Conservation (phyloP, 2,113 vertebrate species). For the Chaetodon trifascialis region DNA sequence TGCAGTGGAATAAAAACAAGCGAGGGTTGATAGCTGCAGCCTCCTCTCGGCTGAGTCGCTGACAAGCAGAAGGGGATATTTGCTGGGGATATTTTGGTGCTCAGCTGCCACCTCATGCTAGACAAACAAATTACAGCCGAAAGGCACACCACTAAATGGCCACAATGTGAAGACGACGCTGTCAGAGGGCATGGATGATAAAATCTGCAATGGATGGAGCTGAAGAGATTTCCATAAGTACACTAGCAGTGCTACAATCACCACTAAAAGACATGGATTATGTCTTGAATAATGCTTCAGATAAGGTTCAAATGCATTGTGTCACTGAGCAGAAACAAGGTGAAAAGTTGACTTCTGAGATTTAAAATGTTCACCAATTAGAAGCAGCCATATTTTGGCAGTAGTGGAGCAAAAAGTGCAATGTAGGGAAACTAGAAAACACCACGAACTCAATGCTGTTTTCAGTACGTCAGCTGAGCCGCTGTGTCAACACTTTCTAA, state of each 20-base stretch:
- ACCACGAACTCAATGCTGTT: not conserved
- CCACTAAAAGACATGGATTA: not conserved
- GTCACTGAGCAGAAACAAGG: not conserved
- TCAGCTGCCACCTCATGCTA: constrained; percentile 65
- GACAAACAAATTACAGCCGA: constrained; percentile 54
- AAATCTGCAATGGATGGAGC: constrained; percentile 7
- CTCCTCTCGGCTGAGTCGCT: not conserved
- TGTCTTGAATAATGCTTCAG: not conserved
- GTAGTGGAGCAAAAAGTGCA: not conserved
- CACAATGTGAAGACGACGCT: constrained; percentile 18
- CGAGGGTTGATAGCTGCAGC: not conserved
- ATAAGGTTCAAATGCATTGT: not conserved
- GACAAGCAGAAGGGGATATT: not conserved
- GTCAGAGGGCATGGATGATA: not conserved
- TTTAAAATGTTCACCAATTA: not conserved
- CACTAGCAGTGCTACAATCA: not conserved
- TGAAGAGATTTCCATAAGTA: not conserved
- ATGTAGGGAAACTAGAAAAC: not conserved
- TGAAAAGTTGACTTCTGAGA: not conserved
- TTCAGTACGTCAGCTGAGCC: too few species aligned
- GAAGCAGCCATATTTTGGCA: not conserved
- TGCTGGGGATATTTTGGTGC: constrained; percentile 39
- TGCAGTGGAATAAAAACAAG: not conserved
- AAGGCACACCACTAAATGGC: not conserved
- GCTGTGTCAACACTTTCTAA: not conserved